Evolutionary conservation across 2,888 invertebrate genomes (phyloP), one percentile per base, ranked within the genome.

Genomic region (Fragum fragum): DNA sequence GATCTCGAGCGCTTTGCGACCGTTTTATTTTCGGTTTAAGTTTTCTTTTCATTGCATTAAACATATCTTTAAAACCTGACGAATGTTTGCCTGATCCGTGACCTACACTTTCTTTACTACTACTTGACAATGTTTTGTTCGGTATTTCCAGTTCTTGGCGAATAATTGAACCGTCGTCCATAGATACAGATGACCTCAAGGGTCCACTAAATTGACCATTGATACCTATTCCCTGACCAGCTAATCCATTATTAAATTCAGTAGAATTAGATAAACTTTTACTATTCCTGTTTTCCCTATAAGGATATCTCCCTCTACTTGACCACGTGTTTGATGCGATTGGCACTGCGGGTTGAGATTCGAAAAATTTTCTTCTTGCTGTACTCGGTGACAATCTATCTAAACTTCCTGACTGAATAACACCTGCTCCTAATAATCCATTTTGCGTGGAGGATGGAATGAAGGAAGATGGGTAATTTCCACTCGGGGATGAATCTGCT

Each of bases 291-390:
- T 84, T 76, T 53, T 78, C 79, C 29, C 79, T 73, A 26, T 73
- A 72, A 26, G 81, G 59, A 74, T 70, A 29, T 72, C 76, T 71
- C 42, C 77, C 83, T 42, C 91, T 73, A 36, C 89, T 88, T 0
- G 91, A 88, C 91, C 89, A 91, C 21, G 90, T 89, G 61, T 86
- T 72, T 61, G 85, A 89, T 7, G 84, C 82, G 0, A 57, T 36
- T 11, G 77, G 61, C 9, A 59, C 68, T 53, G 66, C 61, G 0
- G 81, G 74, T 26, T 81, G 73, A 14, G 87, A 79, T 42, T 89
- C 92, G 76, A 92, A 92, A 75, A 92, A 92, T 69, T 87, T 87
- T 74, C 79, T 83, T 68, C 92, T 85, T 18, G 92, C 91, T 5
- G 91, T 83, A 39, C 85, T 79, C 0, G 91, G 92, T 0, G 92